These are phyloP conservation scores for Pangasius macronema DNA, from an alignment of 2,797 vertebrate species.

Conservation along the genomic window DNA sequence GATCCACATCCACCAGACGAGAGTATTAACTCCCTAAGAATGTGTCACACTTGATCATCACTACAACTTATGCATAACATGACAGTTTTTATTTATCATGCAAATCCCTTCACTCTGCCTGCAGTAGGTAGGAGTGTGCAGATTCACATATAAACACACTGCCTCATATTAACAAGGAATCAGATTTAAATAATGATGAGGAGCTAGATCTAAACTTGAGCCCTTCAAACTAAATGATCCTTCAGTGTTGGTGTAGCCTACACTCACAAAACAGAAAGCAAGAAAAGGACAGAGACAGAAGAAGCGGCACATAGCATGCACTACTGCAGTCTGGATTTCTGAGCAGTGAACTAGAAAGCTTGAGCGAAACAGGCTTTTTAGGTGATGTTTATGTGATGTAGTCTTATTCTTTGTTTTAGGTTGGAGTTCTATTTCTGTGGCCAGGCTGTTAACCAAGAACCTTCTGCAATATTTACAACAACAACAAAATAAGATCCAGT, in stretches of 20 bases:
- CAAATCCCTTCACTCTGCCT: constrained; percentile 56
- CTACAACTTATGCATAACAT: constrained; percentile 51
- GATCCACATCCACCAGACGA: constrained; percentile 60
- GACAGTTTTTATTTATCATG: constrained; percentile 53
- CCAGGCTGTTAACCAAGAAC: constrained; percentile 15
- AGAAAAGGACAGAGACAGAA: constrained; percentile 23
- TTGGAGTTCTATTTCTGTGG: constrained; percentile 65
- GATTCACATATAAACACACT: constrained; percentile 6
- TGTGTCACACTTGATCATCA: constrained; percentile 63
- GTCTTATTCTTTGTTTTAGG: constrained; percentile 21
- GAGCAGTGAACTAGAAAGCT: constrained; percentile 70
- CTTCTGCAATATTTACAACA: constrained; percentile 19
- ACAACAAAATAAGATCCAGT: background rate
- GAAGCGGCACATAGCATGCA: constrained; percentile 71
- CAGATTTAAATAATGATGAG: constrained; percentile 25
- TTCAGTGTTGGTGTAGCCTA: background rate
- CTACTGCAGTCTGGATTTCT: constrained; percentile 70
- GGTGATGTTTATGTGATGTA: background rate
- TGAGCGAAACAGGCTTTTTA: background rate
- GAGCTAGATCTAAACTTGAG: background rate
- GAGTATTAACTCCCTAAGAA: background rate
- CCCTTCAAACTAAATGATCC: constrained; percentile 10
- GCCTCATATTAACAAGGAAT: constrained; percentile 21
- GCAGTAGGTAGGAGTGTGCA: constrained; percentile 38
- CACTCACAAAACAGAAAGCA: constrained; percentile 10